Conservation (phyloP, 2,797 vertebrate species). For the Poecilia velifera region DNA sequence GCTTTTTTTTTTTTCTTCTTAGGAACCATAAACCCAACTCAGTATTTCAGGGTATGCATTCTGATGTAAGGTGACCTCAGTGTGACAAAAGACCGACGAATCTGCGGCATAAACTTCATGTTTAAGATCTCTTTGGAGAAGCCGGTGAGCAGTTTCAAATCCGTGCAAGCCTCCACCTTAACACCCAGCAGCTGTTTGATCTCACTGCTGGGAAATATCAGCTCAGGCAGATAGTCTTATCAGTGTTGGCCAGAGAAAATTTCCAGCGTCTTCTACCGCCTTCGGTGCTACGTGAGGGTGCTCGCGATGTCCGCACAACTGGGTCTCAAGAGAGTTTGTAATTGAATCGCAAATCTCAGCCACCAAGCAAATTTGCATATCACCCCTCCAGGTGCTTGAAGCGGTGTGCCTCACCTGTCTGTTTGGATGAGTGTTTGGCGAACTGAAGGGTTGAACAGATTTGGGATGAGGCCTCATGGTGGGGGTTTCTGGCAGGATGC, state of each 20-base stretch:
- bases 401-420: slow-evolving; percentile 34
- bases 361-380: slow-evolving; percentile 35
- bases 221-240: slow-evolving; percentile 53
- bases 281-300: slow-evolving; percentile 18
- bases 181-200: slow-evolving; percentile 59
- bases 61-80: slow-evolving; percentile 2
- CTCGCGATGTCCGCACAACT: slow-evolving; percentile 4
- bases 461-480: not conserved
- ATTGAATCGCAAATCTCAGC: slow-evolving; percentile 45
- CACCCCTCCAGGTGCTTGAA: slow-evolving; percentile 20
- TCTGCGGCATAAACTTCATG: not conserved
- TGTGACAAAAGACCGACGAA: not conserved
- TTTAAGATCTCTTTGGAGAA: slow-evolving; percentile 40
- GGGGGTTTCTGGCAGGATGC: not conserved
- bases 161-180: slow-evolving; percentile 46
- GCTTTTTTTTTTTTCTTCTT: not conserved
- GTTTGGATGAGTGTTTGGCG: slow-evolving; percentile 24
- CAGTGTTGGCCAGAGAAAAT: slow-evolving; percentile 38
- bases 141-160: slow-evolving; percentile 44
- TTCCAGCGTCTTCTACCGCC: slow-evolving; percentile 19
- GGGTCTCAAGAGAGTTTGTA: slow-evolving; percentile 20
- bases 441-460: slow-evolving; percentile 1
- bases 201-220: slow-evolving; percentile 50
- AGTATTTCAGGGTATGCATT: not conserved
- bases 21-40: not conserved